Evolutionary conservation across 2,113 vertebrate species (phyloP), one percentile per base, ranked within the genome.

Genomic region (Carettochelys insculpta): DNA sequence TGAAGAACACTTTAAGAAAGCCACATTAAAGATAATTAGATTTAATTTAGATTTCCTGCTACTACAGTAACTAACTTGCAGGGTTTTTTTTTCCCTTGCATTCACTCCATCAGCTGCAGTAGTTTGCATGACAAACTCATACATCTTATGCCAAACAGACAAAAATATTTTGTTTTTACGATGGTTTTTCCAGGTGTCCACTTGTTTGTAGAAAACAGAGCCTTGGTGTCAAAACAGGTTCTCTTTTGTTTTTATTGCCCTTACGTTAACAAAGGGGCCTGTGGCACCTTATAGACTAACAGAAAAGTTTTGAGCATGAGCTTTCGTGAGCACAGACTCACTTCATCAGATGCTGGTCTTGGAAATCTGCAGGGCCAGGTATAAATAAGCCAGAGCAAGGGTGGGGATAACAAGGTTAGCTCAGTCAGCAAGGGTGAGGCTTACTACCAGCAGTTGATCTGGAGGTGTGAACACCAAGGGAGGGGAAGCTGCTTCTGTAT

Each of bases 11-110:
- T 71, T 48, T 81, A 87, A 90, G 68, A 81, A 86, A 93, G 45
- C 48, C 31, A 11, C 65, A 3, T 61, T 88, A 89, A 52, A 82
- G 24, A 38, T 41, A 38, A 6, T 80, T 76, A 51, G 56, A 87
- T 73, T 80, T 87, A 94, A 87, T 82, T 93, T 83, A 87, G 76
- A 80, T 31, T 54, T 92, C 86, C 86, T 91, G 29, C 65, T 77
- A 5, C 54, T 88, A 17, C 27, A 41, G 13, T 52, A 47, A 83
- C n/a, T 4, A 73, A 45, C 71, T 71, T 31, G 65, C 20, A 27
- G 61, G 56, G 29, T 92, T 93, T 88, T 53, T 9, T 25, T 27
- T 84, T 77, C 90, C 78, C 90, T 20, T n/a, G 86, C 81, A 61
- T 75, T 38, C 82, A 65, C 56, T 92, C 52, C 77, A 85, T 88